Conservation (phyloP, 2,113 vertebrate species). For the Anarrhichthys ocellatus region DNA sequence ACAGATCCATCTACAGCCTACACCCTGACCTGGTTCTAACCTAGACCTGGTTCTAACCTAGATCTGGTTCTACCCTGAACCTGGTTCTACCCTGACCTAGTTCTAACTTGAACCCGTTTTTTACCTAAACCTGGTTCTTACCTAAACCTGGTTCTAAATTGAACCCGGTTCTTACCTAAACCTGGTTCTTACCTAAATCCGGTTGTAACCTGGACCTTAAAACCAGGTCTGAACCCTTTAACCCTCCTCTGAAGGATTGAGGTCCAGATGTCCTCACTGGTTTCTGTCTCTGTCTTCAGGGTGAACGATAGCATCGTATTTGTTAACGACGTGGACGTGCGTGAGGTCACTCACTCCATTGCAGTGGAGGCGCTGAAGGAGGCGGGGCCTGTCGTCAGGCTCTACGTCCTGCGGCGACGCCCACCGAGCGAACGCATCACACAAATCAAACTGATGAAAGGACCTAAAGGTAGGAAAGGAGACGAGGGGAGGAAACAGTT, state of each 20-base stretch:
- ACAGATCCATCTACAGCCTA: slow-evolving; percentile 15
- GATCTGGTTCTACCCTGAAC: too few relatives aligned
- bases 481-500: background rate
- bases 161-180: background rate
- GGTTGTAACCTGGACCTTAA: background rate
- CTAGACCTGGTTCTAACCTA: too few relatives aligned
- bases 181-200: background rate
- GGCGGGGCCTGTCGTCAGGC: slow-evolving; percentile 91
- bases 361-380: slow-evolving; percentile 93
- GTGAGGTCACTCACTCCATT: slow-evolving; percentile 90
- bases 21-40: too few relatives aligned
- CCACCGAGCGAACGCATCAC: slow-evolving; percentile 83
- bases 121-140: too few relatives aligned
- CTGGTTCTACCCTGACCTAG: too few relatives aligned
- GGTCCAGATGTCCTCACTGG: background rate
- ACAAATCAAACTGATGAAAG: slow-evolving; percentile 92
- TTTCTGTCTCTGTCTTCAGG: slow-evolving; percentile 65
- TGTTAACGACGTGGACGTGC: slow-evolving; percentile 90
- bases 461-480: slow-evolving; percentile 87
- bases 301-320: slow-evolving; percentile 93
- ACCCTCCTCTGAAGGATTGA: background rate
- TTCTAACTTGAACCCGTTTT: too few relatives aligned
- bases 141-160: too few relatives aligned
- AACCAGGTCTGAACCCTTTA: background rate
- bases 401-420: slow-evolving; percentile 89